phyloP scores from a whole-genome alignment of 2,888 invertebrate species.

The Conomelus anceps region DNA sequence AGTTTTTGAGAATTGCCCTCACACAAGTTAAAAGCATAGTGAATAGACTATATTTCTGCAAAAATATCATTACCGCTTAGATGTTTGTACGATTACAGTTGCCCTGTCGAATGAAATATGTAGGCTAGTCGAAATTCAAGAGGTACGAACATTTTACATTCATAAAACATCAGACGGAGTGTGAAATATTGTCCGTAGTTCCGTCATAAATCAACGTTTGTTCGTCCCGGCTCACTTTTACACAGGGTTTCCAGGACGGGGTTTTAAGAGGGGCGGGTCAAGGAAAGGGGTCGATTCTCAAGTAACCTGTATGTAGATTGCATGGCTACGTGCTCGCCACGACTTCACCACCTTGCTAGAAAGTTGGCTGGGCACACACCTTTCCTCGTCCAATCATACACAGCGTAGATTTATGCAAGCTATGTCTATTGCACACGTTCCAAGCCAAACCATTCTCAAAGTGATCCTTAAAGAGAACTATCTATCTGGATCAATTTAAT shows the following conservation, averaged over 20 bases:
- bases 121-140: background rate
- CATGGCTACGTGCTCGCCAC: background rate
- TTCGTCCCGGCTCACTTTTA: background rate
- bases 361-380: background rate
- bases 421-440: background rate
- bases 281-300: background rate
- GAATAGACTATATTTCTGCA: background rate
- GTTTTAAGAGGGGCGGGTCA: background rate
- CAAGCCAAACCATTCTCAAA: background rate
- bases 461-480: background rate
- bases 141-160: background rate
- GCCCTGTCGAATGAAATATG: background rate
- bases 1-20: background rate
- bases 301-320: background rate
- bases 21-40: background rate
- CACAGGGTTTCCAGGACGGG: background rate
- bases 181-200: background rate
- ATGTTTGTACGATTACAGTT: background rate
- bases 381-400: background rate
- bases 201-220: background rate
- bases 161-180: background rate
- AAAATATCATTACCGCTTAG: background rate
- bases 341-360: background rate
- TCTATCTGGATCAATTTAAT: background rate
- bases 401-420: background rate